These are phyloP conservation scores for Glyphotaelius pellucidus DNA, from an alignment of 2,888 invertebrate species.

Conservation along the genomic window DNA sequence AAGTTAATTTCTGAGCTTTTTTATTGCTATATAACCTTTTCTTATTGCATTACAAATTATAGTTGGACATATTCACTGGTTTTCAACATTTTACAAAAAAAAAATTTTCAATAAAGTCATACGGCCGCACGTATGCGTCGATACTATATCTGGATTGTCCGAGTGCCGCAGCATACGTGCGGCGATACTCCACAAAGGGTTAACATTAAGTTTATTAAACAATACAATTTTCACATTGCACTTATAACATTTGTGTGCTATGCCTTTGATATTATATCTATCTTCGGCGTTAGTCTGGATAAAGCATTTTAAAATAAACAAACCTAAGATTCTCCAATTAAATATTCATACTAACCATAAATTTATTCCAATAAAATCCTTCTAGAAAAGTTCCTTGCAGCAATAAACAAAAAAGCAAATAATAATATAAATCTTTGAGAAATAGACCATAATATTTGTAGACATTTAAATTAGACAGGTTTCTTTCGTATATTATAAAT, in stretches of 20 bases:
- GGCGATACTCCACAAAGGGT: too few relatives aligned
- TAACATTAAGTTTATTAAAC: neutral
- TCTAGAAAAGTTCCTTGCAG: slow-evolving; percentile 17
- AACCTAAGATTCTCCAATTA: neutral
- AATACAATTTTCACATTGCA: neutral
- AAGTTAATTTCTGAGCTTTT: too few relatives aligned
- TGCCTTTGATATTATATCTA: neutral
- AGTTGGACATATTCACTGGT: too few relatives aligned
- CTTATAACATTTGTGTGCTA: neutral
- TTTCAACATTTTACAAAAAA: too few relatives aligned
- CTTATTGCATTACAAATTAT: too few relatives aligned
- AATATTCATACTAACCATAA: slow-evolving; percentile 11
- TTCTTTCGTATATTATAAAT: neutral
- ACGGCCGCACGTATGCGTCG: too few relatives aligned
- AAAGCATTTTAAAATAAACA: neutral
- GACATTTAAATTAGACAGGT: neutral
- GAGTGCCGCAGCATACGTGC: too few relatives aligned
- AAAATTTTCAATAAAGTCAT: too few relatives aligned
- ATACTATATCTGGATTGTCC: too few relatives aligned
- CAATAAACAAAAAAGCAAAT: slow-evolving; percentile 14
- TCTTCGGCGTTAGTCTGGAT: neutral
- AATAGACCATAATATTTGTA: neutral
- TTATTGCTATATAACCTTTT: too few relatives aligned
- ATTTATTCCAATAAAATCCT: neutral
- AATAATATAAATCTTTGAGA: neutral